Evolutionary conservation across 2,113 vertebrate species (phyloP).

Genomic region (Cynocephalus volans): DNA sequence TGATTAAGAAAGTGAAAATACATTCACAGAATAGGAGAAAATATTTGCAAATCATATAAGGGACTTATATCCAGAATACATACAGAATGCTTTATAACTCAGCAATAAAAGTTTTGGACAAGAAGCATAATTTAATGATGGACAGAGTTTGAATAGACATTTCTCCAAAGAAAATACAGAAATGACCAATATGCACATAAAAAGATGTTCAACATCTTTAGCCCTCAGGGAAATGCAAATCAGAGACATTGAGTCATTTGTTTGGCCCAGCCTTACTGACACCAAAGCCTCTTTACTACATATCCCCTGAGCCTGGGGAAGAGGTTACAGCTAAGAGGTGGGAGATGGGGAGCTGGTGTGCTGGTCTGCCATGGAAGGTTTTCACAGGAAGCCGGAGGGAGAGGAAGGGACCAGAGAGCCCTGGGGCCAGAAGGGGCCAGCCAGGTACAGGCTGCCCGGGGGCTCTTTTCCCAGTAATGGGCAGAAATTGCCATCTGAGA

Average conservation of each 20-base stretch:
- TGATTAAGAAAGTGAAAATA: no score
- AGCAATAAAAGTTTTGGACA: background rate
- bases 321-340: no score
- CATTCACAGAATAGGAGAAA: no score
- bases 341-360: background rate
- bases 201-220: background rate
- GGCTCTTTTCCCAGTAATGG: background rate
- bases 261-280: background rate
- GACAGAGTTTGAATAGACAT: background rate
- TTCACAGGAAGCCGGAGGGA: background rate
- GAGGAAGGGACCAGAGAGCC: no score
- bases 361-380: background rate
- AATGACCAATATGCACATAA: background rate
- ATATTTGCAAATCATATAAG: no score
- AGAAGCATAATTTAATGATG: background rate
- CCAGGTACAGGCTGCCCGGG: no score
- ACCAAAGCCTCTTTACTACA: background rate
- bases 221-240: background rate
- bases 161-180: conserved; percentile 12
- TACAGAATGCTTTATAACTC: background rate
- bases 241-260: background rate
- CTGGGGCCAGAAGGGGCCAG: background rate
- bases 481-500: background rate
- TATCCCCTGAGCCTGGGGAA: background rate
- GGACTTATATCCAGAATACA: background rate